A percentile compares a stretch with the other conserved stretches of the same genome.
These are phyloP conservation scores for Tamias sibiricus DNA, from an alignment of 2,113 vertebrate species.

Conservation along the genomic window DNA sequence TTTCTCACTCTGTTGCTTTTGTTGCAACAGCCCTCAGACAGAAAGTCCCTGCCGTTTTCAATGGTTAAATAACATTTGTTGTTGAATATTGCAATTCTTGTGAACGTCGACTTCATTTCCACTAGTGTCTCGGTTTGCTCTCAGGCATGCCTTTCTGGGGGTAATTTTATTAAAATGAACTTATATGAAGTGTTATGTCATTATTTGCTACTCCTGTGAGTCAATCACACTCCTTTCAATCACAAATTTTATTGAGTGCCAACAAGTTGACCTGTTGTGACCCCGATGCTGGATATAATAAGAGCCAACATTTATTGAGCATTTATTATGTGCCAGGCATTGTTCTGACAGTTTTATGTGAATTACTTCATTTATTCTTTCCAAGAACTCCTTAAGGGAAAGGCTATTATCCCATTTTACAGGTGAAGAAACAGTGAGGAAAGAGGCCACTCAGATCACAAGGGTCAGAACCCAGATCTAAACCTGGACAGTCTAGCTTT, in stretches of 20 bases:
- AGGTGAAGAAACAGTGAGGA: not conserved
- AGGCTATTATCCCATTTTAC: slow-evolving; percentile 50
- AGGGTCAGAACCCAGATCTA: not conserved
- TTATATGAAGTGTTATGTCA: slow-evolving; percentile 26
- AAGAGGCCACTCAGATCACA: not conserved
- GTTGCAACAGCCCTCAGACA: not conserved
- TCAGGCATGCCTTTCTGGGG: not conserved
- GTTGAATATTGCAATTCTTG: not conserved
- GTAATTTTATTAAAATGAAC: slow-evolving; percentile 38
- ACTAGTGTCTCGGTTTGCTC: not conserved
- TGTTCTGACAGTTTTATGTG: slow-evolving; percentile 64
- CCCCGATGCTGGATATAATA: not conserved
- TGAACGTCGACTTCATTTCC: not conserved
- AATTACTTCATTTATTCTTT: slow-evolving; percentile 28
- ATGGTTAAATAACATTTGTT: not conserved
- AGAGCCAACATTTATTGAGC: slow-evolving; percentile 47
- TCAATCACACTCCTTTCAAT: slow-evolving; percentile 25
- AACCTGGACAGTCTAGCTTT: not conserved
- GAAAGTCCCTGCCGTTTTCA: not conserved
- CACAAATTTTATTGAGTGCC: slow-evolving; percentile 44
- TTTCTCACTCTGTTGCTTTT: slow-evolving; percentile 13
- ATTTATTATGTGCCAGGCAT: slow-evolving; percentile 55
- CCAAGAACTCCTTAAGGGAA: not conserved
- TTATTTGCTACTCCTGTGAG: not conserved
- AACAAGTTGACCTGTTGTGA: not conserved